These are phyloP conservation scores for Cryptoleucopteryx plumbea DNA, from an alignment of 2,113 vertebrate species.

Conservation along the genomic window DNA sequence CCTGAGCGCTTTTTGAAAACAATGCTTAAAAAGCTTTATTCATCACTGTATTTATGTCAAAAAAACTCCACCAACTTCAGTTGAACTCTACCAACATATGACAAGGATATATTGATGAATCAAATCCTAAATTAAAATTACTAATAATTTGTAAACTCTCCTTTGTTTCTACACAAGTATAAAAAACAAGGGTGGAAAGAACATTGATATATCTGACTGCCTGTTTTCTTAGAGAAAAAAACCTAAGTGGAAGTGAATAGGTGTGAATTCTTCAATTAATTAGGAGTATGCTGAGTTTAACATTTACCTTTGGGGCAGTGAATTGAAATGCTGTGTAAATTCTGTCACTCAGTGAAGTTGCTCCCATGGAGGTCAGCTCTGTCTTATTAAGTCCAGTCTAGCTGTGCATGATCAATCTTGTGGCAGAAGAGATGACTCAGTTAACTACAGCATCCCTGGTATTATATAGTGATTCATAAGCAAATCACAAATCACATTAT, in stretches of 20 bases:
- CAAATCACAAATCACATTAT: neutral
- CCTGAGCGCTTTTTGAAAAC: neutral
- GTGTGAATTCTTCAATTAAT: neutral
- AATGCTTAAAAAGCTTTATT: neutral
- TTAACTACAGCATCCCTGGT: neutral
- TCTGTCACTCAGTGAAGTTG: neutral
- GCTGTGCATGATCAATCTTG: neutral
- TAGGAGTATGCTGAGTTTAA: neutral
- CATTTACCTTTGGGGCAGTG: neutral
- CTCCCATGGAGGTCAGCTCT: neutral
- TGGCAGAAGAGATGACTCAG: neutral
- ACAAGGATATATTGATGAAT: neutral
- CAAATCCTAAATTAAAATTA: neutral
- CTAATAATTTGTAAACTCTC: neutral
- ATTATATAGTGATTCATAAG: neutral
- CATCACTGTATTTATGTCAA: neutral
- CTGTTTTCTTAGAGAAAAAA: neutral
- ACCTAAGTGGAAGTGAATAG: neutral
- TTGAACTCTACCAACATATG: neutral
- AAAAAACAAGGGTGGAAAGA: neutral
- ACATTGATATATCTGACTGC: neutral
- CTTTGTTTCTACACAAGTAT: neutral
- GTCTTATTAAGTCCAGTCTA: neutral
- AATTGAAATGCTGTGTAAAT: neutral
- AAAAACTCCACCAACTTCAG: fast-evolving